Evolutionary conservation across 2,797 vertebrate species (phyloP).

Genomic region (Meda fulgida): DNA sequence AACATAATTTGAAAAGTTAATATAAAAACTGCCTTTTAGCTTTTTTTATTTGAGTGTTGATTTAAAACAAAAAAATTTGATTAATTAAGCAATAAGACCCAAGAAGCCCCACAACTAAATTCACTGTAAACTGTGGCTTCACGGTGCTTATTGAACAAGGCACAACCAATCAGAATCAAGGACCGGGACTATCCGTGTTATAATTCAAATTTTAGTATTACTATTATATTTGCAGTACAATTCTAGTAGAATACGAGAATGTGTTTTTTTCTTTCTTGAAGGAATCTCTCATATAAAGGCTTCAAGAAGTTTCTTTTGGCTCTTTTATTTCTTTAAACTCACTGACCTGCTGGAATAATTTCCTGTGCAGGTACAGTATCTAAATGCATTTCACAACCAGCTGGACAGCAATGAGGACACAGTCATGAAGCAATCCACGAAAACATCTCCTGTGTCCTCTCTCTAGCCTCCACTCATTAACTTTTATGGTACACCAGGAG

Average conservation of each 20-base stretch:
- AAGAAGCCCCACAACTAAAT: background rate
- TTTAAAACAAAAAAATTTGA: background rate
- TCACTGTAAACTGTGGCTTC: background rate
- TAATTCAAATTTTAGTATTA: background rate
- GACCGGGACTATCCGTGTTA: background rate
- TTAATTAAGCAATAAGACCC: background rate
- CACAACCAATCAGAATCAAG: background rate
- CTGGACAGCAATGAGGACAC: background rate
- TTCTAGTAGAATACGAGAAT: background rate
- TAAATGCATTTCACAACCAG: conserved; percentile 19
- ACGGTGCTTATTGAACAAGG: background rate
- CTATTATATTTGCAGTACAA: background rate
- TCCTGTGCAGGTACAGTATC: conserved; percentile 41
- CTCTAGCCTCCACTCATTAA: conserved; percentile 9
- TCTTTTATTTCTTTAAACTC: conserved; percentile 46
- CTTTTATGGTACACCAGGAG: conserved; percentile 26
- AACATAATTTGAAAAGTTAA: too few relatives aligned
- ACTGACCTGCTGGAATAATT: conserved; percentile 40
- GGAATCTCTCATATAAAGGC: background rate
- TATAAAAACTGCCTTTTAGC: too few relatives aligned
- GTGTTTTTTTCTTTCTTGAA: too few relatives aligned
- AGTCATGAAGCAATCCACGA: conserved; percentile 12
- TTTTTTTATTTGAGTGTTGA: background rate
- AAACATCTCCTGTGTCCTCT: conserved; percentile 15
- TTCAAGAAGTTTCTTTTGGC: background rate